phyloP scores from a whole-genome alignment of 1,140 invertebrate genomes.

The Sminthurinus signatus region DNA sequence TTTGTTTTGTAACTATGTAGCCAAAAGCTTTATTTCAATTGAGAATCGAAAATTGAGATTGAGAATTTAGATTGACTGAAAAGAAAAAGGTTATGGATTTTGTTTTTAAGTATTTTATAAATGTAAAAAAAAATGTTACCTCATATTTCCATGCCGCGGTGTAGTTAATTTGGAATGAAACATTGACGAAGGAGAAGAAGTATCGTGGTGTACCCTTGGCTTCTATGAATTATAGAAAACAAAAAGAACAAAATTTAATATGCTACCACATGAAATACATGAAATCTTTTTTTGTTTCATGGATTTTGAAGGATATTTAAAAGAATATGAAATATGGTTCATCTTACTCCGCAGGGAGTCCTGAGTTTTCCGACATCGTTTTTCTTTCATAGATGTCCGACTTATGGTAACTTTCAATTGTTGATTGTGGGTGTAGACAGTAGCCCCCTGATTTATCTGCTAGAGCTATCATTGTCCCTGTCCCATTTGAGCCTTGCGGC shows the following conservation, averaged over 20 bases:
- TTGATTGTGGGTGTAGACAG: slow-evolving; percentile 32
- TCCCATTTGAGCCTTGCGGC: slow-evolving; percentile 34
- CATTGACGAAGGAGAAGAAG: slow-evolving; percentile 39
- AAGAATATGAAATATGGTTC: too few relatives aligned
- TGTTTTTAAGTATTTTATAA: too few relatives aligned
- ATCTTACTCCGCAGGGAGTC: slow-evolving; percentile 8
- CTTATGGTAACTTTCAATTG: slow-evolving; percentile 38
- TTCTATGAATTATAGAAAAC: background rate
- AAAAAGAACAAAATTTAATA: background rate
- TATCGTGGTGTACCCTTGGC: slow-evolving; percentile 39
- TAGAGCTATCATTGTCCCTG: slow-evolving; percentile 37
- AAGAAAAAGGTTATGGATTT: too few relatives aligned
- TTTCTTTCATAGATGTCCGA: slow-evolving; percentile 23
- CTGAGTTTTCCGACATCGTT: slow-evolving; percentile 27
- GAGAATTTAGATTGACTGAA: too few relatives aligned
- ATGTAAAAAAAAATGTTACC: too few relatives aligned
- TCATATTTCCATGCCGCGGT: slow-evolving; percentile 21
- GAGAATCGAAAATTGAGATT: too few relatives aligned
- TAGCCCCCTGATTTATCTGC: slow-evolving; percentile 37
- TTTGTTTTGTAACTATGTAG: too few relatives aligned
- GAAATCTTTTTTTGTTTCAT: too few relatives aligned
- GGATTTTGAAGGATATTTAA: too few relatives aligned
- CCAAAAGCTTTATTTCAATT: slow-evolving; percentile 1
- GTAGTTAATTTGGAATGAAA: slow-evolving; percentile 40
- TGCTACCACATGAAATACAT: background rate